phyloP scores from a whole-genome alignment of 2,113 vertebrate genomes.

The Strigops habroptila region DNA sequence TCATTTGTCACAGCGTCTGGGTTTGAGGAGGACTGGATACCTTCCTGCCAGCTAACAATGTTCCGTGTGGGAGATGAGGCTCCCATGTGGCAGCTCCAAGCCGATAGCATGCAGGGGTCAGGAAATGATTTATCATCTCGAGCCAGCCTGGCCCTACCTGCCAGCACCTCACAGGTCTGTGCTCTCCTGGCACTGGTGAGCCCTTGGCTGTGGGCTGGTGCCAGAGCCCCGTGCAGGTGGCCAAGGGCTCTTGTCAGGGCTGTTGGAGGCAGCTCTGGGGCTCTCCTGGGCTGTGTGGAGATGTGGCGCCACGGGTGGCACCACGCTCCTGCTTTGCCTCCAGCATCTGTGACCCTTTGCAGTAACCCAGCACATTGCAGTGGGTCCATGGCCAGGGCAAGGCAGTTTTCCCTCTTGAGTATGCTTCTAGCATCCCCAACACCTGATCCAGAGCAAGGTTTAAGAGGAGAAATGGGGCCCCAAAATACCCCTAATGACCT shows the following conservation, averaged over 20 bases:
- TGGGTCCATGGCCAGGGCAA: not conserved
- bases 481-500: no score
- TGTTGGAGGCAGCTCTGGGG: not conserved
- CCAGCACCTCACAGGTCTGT: fast-evolving
- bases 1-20: not conserved
- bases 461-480: not conserved
- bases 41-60: not conserved
- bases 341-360: fast-evolving
- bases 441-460: not conserved
- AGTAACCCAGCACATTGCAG: not conserved
- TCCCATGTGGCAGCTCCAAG: not conserved
- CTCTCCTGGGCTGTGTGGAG: not conserved
- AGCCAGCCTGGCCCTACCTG: not conserved
- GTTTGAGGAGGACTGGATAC: not conserved
- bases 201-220: not conserved
- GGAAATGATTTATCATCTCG: not conserved
- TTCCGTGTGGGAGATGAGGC: not conserved
- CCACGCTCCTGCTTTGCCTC: not conserved
- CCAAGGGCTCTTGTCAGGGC: not conserved
- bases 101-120: not conserved
- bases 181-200: not conserved
- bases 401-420: not conserved
- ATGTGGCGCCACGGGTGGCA: not conserved
- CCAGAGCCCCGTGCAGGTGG: not conserved
- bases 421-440: not conserved